Base-by-base conservation (phyloP, 2,888 invertebrate species). In the Marronus borbonicus region DNA sequence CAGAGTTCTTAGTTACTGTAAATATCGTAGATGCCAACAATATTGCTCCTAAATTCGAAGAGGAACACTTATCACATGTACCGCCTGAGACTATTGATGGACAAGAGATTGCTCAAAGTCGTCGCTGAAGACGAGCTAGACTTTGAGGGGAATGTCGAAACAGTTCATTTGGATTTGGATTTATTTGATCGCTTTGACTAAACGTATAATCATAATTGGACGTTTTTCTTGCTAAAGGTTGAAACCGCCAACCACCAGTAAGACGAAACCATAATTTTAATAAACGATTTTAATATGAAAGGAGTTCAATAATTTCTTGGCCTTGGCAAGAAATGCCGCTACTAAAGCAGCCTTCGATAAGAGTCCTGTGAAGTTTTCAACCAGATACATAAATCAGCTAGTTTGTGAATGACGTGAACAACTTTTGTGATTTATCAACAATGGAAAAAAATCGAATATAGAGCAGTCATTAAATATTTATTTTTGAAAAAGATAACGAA, bases 1-100 rank as follows among this genome's bases (percentile, higher is more conserved):
- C 97, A 0, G 96, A 96, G 88, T 95, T 96, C 83, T 89, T 94
- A 49, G 94, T 98, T 0, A 94, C 94, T 62, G 94, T 98, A 39
- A 96, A 95, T 85, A 94, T 98, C 0, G 95, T 97, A 0, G 97
- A 98, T 87, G 96, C 96, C 3, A 98, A 98, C 86, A 97, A 97
- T 86, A 96, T 97, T 87, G 92, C 96, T 7, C 98, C 98, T 0
- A 93, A 92, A 85, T 98, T 98, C 86, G 93, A 93, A 82, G 90
- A 93, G 60, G 92, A 93, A 82, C 96, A 95, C 85, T 90, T 96
- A 62, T 93, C 95, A 1, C 96, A 97, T 0, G 94, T 97, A 0
- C 96, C 96, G 0, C 94, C 95, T 86, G 94, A 93, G 82, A 94
- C 95, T 0, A 88, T 89, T 0, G 86, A 92, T 4, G 95, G 94